Evolutionary conservation across 2,888 invertebrate genomes (phyloP).

Genomic region (Coelogynopora nodosa): DNA sequence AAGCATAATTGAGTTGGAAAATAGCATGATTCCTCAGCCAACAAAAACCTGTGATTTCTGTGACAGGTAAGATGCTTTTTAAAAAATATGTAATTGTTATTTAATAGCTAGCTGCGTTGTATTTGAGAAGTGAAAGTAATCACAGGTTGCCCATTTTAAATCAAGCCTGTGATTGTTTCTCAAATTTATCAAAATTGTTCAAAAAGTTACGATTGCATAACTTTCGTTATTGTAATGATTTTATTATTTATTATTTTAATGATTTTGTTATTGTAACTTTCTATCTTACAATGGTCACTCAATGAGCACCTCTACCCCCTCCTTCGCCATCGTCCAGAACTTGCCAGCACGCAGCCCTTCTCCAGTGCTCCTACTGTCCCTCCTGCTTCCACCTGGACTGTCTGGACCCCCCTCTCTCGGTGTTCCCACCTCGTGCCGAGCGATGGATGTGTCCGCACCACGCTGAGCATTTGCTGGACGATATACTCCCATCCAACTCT

Average conservation of each 20-base stretch:
- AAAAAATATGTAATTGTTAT: too few relatives aligned
- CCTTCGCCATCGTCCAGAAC: slow-evolving; percentile 67
- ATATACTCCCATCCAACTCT: background rate
- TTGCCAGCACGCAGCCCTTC: slow-evolving; percentile 76
- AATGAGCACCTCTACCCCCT: too few relatives aligned
- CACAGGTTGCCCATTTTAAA: too few relatives aligned
- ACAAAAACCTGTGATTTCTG: slow-evolving; percentile 81
- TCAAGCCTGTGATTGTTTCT: too few relatives aligned
- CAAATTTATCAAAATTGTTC: background rate
- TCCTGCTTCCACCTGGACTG: slow-evolving; percentile 87
- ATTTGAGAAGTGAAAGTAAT: too few relatives aligned
- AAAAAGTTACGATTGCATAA: background rate
- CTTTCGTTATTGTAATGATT: too few relatives aligned
- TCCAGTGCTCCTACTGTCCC: slow-evolving; percentile 90
- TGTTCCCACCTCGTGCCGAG: slow-evolving; percentile 71
- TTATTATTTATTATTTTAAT: too few relatives aligned
- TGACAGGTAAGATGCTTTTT: slow-evolving; percentile 65
- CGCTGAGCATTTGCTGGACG: slow-evolving; percentile 75
- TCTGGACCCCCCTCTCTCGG: slow-evolving; percentile 82
- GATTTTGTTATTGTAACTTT: too few relatives aligned
- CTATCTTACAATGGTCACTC: too few relatives aligned
- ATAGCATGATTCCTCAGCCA: slow-evolving; percentile 69
- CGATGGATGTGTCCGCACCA: slow-evolving; percentile 98
- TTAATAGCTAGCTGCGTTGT: too few relatives aligned
- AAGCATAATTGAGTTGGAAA: slow-evolving; percentile 40